Evolutionary conservation across 2,113 vertebrate genomes (phyloP).

Genomic region (Phaethon lepturus): DNA sequence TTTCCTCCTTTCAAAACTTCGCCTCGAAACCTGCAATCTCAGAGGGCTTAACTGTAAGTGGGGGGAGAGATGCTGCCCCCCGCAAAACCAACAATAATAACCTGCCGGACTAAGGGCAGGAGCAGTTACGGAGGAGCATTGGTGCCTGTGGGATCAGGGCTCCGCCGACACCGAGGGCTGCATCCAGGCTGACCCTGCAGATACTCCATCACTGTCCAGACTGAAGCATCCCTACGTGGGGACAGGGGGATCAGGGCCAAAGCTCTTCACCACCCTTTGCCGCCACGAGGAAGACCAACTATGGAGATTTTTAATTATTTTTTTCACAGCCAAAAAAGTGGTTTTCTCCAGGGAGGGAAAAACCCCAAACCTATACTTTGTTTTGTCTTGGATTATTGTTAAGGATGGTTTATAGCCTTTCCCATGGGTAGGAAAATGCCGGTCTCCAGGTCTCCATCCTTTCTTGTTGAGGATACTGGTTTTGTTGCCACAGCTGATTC

Average conservation of each 20-base stretch:
- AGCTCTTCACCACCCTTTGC: slow-evolving; percentile 14
- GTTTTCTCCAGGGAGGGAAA: slow-evolving; percentile 41
- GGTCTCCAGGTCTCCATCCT: not conserved
- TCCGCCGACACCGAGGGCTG: not conserved
- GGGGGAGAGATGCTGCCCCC: not conserved
- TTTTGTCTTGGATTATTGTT: slow-evolving; percentile 15
- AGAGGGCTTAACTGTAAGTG: not conserved
- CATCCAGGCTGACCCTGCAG: not conserved
- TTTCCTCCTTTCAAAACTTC: not conserved
- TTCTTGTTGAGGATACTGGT: not conserved
- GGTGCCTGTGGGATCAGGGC: not conserved
- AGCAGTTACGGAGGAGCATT: not conserved
- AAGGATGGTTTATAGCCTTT: slow-evolving; percentile 15
- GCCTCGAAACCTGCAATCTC: not conserved
- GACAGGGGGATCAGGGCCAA: slow-evolving; percentile 6
- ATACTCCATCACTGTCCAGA: not conserved
- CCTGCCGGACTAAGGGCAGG: not conserved
- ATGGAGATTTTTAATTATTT: not conserved
- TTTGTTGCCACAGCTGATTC: not conserved
- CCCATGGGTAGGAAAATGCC: not conserved
- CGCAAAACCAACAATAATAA: not conserved
- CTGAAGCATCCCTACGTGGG: not conserved
- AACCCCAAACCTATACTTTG: not conserved
- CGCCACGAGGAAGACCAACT: not conserved
- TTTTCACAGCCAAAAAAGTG: not conserved